phyloP scores from a whole-genome alignment of 2,113 vertebrate genomes.

The Mohoua ochrocephala region DNA sequence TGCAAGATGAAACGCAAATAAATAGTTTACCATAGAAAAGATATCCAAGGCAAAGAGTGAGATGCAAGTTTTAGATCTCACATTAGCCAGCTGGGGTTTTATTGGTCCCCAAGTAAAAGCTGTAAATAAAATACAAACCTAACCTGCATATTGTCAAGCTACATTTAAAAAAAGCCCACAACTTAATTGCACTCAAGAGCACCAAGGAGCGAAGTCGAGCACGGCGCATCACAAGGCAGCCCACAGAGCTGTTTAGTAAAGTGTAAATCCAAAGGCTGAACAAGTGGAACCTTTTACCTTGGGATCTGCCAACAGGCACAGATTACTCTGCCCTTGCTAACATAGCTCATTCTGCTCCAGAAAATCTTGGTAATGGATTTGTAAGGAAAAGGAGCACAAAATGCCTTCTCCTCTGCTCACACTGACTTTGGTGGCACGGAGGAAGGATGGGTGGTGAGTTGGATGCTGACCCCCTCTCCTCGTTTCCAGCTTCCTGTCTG shows the following conservation, averaged over 20 bases:
- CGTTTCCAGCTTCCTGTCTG: not conserved
- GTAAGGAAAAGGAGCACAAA: not conserved
- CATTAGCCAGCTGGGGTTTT: conserved; percentile 67
- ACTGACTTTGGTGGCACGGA: not conserved
- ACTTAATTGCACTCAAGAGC: conserved; percentile 31
- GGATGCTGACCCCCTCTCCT: not conserved
- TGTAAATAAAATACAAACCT: conserved; percentile 54
- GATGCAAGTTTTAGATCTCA: conserved; percentile 56
- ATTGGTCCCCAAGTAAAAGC: conserved; percentile 61
- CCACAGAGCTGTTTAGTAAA: not conserved
- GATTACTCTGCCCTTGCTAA: not conserved
- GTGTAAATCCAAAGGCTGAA: conserved; percentile 7
- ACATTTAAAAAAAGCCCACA: not conserved
- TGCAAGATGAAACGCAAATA: conserved; percentile 66
- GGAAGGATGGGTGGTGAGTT: not conserved
- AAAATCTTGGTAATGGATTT: not conserved
- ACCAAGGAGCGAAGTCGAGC: not conserved
- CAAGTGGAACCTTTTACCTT: not conserved
- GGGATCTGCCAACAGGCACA: not conserved
- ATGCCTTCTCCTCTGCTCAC: not conserved
- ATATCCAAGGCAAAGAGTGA: conserved; percentile 48
- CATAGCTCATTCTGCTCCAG: not conserved
- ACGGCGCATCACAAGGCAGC: not conserved
- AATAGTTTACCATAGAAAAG: conserved; percentile 62
- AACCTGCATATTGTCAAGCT: conserved; percentile 41